phyloP scores from a whole-genome alignment of 2,113 vertebrate genomes.

The Chlorodrepanis virens region DNA sequence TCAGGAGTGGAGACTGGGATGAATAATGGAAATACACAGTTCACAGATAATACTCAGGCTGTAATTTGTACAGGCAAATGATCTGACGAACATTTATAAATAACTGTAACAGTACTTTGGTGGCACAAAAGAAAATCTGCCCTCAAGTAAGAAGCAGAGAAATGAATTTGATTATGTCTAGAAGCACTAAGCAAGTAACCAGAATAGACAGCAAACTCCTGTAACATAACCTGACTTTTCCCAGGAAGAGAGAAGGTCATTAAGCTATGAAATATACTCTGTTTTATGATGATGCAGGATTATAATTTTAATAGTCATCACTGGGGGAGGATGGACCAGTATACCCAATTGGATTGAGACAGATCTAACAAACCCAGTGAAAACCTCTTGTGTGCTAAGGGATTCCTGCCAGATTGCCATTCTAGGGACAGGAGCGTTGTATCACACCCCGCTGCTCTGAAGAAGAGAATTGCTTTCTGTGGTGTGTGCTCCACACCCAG shows the following conservation, averaged over 20 bases:
- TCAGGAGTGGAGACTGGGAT: neutral
- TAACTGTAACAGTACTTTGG: slow-evolving; percentile 31
- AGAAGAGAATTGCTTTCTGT: neutral
- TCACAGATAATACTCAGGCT: slow-evolving; percentile 26
- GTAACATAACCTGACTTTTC: neutral
- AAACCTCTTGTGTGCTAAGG: neutral
- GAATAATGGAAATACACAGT: slow-evolving; percentile 54
- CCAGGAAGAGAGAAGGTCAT: neutral
- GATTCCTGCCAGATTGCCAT: neutral
- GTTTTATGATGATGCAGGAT: neutral
- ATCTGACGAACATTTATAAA: slow-evolving; percentile 56
- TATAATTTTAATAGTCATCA: neutral
- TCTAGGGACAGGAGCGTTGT: neutral
- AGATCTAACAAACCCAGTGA: neutral
- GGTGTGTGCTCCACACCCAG: neutral
- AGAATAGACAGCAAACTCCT: neutral
- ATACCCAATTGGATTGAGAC: neutral
- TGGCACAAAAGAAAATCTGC: slow-evolving; percentile 19
- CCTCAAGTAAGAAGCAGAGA: neutral
- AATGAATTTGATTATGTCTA: slow-evolving; percentile 15
- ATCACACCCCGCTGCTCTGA: neutral
- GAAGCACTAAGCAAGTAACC: neutral
- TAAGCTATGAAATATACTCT: neutral
- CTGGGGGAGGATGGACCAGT: neutral
- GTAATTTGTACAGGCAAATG: slow-evolving; percentile 46